A percentile compares a stretch with the other conserved stretches of the same genome.
These are phyloP conservation scores for Latrodectus elegans DNA, from an alignment of 2,888 invertebrate genomes.

Conservation along the genomic window DNA sequence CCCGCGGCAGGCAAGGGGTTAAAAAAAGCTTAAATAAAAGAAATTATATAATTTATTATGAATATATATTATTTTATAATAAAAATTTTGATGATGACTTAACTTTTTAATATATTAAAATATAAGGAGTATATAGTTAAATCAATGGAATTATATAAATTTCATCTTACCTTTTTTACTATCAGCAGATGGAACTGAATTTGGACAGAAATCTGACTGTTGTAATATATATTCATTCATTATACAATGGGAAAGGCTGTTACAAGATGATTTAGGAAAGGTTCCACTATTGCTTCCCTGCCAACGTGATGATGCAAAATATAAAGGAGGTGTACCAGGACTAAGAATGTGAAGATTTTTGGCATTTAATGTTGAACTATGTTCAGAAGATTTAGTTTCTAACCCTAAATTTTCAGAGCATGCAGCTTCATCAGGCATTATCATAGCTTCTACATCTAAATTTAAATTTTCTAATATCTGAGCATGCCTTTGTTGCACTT, in stretches of 20 bases:
- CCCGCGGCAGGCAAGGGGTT: no score
- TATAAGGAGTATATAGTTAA: neutral
- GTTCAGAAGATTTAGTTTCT: slow-evolving; percentile 39
- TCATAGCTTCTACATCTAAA: slow-evolving; percentile 90
- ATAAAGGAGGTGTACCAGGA: slow-evolving; percentile 61
- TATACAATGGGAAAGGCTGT: slow-evolving; percentile 52
- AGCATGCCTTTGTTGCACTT: slow-evolving; percentile 88
- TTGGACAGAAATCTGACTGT: slow-evolving; percentile 66
- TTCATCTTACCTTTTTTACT: slow-evolving; percentile 52
- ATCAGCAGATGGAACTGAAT: slow-evolving; percentile 35
- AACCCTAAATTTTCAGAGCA: slow-evolving; percentile 60
- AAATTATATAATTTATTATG: no score
- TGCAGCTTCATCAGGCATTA: slow-evolving; percentile 81
- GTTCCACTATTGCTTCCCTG: slow-evolving; percentile 54
- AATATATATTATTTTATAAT: no score
- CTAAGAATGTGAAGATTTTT: slow-evolving; percentile 60
- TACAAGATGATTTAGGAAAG: slow-evolving; percentile 56
- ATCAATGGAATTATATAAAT: neutral
- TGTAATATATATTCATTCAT: slow-evolving; percentile 68
- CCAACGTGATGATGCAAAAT: slow-evolving; percentile 62
- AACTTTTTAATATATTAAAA: neutral
- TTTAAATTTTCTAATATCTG: slow-evolving; percentile 89
- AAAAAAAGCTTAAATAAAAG: no score
- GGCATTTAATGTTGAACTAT: slow-evolving; percentile 49
- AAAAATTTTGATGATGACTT: no score